These are phyloP conservation scores for Amiota mariae DNA, from an alignment of 2,888 invertebrate genomes.

Conservation along the genomic window DNA sequence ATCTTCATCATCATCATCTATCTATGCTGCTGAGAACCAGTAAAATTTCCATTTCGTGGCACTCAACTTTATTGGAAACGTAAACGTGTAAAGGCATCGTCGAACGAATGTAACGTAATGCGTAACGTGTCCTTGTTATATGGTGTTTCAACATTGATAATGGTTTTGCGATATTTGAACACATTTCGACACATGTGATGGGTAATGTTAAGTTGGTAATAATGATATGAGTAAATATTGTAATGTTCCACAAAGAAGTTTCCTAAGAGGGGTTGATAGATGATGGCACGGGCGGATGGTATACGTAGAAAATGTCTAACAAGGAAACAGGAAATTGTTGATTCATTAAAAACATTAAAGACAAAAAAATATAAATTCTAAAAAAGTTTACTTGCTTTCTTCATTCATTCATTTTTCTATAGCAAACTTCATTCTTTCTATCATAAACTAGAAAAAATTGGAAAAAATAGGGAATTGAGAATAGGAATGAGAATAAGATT, in stretches of 20 bases:
- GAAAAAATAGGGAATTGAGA: too few species aligned
- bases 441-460: too few species aligned
- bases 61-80: constrained; percentile 66
- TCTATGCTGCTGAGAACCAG: constrained; percentile 19
- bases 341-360: constrained; percentile 39
- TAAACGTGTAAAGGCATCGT: constrained; percentile 40
- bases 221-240: constrained; percentile 25
- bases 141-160: constrained; percentile 37
- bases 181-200: constrained; percentile 36
- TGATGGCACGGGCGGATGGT: background rate
- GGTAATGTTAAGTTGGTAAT: constrained; percentile 6
- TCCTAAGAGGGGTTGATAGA: background rate
- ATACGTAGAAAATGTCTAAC: background rate
- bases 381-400: too few species aligned
- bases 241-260: background rate
- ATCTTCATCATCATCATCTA: too few species aligned
- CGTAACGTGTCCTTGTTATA: constrained; percentile 2
- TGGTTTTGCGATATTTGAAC: constrained; percentile 43
- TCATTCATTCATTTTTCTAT: too few species aligned
- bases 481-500: too few species aligned
- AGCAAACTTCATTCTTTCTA: too few species aligned
- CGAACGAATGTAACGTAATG: background rate
- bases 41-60: constrained; percentile 63
- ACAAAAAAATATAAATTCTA: too few species aligned
- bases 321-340: constrained; percentile 38